These are phyloP conservation scores for Silurus asotus DNA, from an alignment of 2,113 vertebrate genomes.

Conservation along the genomic window DNA sequence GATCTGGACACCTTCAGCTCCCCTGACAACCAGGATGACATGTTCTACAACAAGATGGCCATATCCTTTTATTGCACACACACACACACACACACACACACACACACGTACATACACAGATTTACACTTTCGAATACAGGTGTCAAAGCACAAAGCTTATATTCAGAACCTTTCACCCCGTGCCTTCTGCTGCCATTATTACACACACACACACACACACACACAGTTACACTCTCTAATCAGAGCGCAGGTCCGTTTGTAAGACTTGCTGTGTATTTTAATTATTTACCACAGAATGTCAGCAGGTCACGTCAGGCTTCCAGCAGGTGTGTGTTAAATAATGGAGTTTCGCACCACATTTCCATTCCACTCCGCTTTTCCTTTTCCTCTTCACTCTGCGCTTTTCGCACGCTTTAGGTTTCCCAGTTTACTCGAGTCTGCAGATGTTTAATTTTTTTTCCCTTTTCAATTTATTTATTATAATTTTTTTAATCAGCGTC, in stretches of 20 bases:
- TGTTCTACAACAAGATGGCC: constrained; percentile 93
- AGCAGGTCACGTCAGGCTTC: constrained; percentile 49
- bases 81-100: constrained; percentile 14
- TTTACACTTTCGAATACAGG: background rate
- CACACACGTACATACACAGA: background rate
- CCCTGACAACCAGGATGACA: constrained; percentile 86
- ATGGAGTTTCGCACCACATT: constrained; percentile 60
- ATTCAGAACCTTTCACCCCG: background rate
- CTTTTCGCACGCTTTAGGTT: constrained; percentile 1
- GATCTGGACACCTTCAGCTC: constrained; percentile 92
- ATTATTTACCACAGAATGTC: constrained; percentile 62
- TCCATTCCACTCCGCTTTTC: constrained; percentile 27
- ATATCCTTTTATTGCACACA: constrained; percentile 86
- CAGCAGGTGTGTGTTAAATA: constrained; percentile 66
- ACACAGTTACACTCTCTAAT: constrained; percentile 22
- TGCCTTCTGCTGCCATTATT: background rate
- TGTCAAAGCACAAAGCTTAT: background rate
- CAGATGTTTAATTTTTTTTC: background rate
- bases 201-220: background rate
- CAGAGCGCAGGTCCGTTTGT: constrained; percentile 32
- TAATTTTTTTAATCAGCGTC: background rate
- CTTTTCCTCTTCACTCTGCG: background rate
- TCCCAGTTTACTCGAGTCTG: constrained; percentile 8
- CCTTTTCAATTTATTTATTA: background rate
- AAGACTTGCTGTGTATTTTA: constrained; percentile 49